Base-by-base conservation (phyloP, 2,797 vertebrate species). In the Caiman crocodilus region DNA sequence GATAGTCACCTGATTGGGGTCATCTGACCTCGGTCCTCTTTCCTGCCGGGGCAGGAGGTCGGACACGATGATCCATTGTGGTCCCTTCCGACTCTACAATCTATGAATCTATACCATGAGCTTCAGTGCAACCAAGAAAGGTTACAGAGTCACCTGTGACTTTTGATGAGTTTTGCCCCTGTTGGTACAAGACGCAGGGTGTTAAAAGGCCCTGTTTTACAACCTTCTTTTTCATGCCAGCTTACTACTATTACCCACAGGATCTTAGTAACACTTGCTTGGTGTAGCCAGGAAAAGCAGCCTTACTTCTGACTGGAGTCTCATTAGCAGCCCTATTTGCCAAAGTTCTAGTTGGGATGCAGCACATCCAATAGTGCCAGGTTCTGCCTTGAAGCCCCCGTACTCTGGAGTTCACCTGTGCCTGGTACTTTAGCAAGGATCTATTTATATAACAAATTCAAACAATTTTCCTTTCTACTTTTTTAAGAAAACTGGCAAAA, bases 291-390 rank as follows among this genome's bases (percentile, higher is more conserved):
- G 18, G 88, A 21, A 76, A 50, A 21, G 35, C 56, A 88, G 12
- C 25, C n/a, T 71, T 90, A 74, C n/a, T 50, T n/a, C 57, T 16
- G 81, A 64, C 79, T 42, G 64, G 85, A 89, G 89, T 92, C 50
- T 55, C 14, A 77, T 14, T 71, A 74, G 16, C 90, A 77, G 20
- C 50, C 42, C 42, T 50, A 75, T 57, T 82, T 75, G 17, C 26
- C 69, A 90, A 58, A 5, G 26, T 59, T 87, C 91, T 95, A 32
- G 15, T 90, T 76, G 86, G 84, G 60, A 3, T 84, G 18, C 84
- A 64, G 77, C 18, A 80, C 9, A 4, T 50, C 82, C 26, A 30
- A 77, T 82, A 56, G 23, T 91, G 13, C 13, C 25, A 87, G 76
- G 16, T 42, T 59, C 87, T 58, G 8, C 69, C 4, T 12, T 28